phyloP scores from a whole-genome alignment of 2,113 vertebrate species.

The Eudorcas thomsonii region DNA sequence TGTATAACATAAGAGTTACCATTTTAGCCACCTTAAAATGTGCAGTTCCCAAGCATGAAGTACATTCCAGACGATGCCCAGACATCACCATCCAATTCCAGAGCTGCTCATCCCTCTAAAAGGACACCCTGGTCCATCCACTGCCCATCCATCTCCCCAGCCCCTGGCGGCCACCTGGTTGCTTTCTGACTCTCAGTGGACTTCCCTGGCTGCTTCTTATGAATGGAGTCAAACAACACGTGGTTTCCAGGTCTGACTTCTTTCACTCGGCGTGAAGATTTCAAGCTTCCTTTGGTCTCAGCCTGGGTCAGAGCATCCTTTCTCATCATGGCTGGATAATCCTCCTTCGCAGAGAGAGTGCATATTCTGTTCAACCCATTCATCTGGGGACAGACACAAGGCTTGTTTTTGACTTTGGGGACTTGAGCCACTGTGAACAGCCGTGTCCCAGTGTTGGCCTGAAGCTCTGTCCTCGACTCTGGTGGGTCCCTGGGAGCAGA shows the following conservation, averaged over 20 bases:
- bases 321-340: not conserved
- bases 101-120: not conserved
- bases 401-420: no score
- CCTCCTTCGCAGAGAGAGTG: no score
- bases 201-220: not conserved
- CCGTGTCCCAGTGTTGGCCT: not conserved
- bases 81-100: not conserved
- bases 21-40: not conserved
- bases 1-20: not conserved
- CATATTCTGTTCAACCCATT: not conserved
- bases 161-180: not conserved
- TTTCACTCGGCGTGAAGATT: fast-evolving
- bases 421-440: not conserved
- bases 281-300: not conserved
- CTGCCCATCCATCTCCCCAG: not conserved
- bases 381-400: not conserved
- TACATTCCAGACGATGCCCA: not conserved
- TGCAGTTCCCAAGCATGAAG: not conserved
- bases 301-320: no score
- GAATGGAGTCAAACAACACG: not conserved
- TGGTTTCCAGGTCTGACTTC: not conserved
- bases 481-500: not conserved
- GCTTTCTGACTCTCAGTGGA: not conserved
- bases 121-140: not conserved
- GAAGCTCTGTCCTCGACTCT: not conserved